A percentile compares a stretch with the other conserved stretches of the same genome.
These are phyloP conservation scores for Monarcha castaneiventris DNA, from an alignment of 2,113 vertebrate genomes.

Conservation along the genomic window DNA sequence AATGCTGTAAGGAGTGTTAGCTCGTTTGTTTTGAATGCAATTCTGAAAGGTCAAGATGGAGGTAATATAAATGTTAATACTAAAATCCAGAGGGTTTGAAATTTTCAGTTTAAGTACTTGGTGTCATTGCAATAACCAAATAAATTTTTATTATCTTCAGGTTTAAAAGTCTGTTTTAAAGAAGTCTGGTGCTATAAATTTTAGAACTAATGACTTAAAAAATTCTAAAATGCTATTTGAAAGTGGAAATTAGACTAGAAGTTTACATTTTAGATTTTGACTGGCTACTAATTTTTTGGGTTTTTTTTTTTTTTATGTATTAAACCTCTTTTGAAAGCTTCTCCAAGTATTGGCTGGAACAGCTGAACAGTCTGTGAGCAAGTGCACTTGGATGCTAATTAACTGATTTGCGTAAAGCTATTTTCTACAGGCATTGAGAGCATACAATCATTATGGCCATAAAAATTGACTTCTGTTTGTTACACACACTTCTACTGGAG, in stretches of 20 bases:
- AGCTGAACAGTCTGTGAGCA: constrained; percentile 60
- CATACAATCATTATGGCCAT: constrained; percentile 65
- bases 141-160: constrained; percentile 6
- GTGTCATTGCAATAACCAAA: background rate
- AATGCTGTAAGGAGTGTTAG: constrained; percentile 6
- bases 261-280: background rate
- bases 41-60: constrained; percentile 3
- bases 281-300: background rate
- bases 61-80: constrained; percentile 26
- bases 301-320: background rate
- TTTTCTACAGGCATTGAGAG: constrained; percentile 73
- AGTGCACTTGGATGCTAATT: constrained; percentile 59
- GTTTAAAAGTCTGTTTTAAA: background rate
- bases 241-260: background rate
- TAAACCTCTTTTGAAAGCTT: constrained; percentile 15
- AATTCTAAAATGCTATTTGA: background rate
- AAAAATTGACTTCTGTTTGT: constrained; percentile 79
- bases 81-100: constrained; percentile 3
- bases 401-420: constrained; percentile 67
- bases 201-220: background rate
- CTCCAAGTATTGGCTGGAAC: constrained; percentile 1
- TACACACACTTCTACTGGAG: constrained; percentile 58
- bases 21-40: background rate
- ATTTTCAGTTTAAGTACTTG: constrained; percentile 2
- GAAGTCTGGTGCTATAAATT: background rate